These are phyloP conservation scores for Tamandua tetradactyla DNA, from an alignment of 2,797 vertebrate species.

Conservation along the genomic window DNA sequence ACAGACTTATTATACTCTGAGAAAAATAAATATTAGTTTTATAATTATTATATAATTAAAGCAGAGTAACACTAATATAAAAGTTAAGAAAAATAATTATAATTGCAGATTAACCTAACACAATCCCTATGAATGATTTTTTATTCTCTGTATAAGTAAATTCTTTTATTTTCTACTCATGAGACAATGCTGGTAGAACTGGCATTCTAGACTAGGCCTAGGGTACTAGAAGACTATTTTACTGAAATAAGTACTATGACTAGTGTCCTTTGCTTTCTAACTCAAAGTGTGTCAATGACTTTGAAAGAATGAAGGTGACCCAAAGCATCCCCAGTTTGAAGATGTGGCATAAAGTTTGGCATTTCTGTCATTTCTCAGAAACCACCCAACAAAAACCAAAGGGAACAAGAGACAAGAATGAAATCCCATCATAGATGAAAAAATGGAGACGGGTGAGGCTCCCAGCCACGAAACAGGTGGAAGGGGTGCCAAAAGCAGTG, in stretches of 20 bases:
- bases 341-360: not conserved
- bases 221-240: not conserved
- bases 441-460: not conserved
- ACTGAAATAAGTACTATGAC: slow-evolving; percentile 13
- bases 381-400: not conserved
- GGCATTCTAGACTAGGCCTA: not conserved
- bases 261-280: not conserved
- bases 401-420: not conserved
- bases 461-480: not conserved
- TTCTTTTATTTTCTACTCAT: not conserved
- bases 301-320: slow-evolving; percentile 27
- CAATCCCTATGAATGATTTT: not conserved
- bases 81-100: slow-evolving; percentile 12
- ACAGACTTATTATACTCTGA: not conserved
- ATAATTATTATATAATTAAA: slow-evolving; percentile 20
- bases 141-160: not conserved
- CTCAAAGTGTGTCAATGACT: not conserved
- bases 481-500: not conserved
- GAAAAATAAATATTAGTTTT: slow-evolving; percentile 21
- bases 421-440: not conserved
- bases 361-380: not conserved
- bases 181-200: not conserved
- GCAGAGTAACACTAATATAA: not conserved
- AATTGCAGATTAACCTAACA: not conserved
- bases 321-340: not conserved